These are phyloP conservation scores for Apodemia mormo DNA, from an alignment of 2,888 invertebrate genomes.

Conservation along the genomic window DNA sequence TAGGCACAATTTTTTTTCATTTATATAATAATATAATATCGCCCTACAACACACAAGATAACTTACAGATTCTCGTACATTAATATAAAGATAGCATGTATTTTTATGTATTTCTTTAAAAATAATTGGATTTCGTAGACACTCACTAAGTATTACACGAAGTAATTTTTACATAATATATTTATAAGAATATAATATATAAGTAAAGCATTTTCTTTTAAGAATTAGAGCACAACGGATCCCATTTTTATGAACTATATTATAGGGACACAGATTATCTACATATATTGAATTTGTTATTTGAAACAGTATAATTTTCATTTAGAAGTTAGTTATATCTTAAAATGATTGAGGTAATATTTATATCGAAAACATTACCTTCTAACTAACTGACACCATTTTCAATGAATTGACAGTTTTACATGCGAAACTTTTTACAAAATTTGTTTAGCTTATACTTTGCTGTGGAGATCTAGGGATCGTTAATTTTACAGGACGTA, in stretches of 20 bases:
- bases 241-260: constrained; percentile 53
- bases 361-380: constrained; percentile 53
- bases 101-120: constrained; percentile 60
- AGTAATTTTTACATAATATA: constrained; percentile 76
- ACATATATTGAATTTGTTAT: constrained; percentile 62
- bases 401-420: constrained; percentile 75
- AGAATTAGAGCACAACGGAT: constrained; percentile 73
- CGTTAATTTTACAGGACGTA: constrained; percentile 15
- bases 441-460: constrained; percentile 51
- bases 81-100: constrained; percentile 64
- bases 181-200: constrained; percentile 81
- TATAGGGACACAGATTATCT: constrained; percentile 70
- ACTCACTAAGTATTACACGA: constrained; percentile 75
- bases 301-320: constrained; percentile 57
- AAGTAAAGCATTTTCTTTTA: constrained; percentile 80
- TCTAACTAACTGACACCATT: constrained; percentile 71
- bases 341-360: constrained; percentile 60
- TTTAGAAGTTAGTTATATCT: constrained; percentile 60
- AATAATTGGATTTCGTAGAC: constrained; percentile 72
- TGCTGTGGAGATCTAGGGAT: constrained; percentile 54
- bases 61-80: constrained; percentile 51
- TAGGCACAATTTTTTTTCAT: constrained; percentile 73
- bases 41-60: constrained; percentile 69
- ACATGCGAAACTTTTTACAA: constrained; percentile 53
- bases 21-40: constrained; percentile 50